These are phyloP conservation scores for Podargus strigoides DNA, from an alignment of 2,797 vertebrate genomes.

Conservation along the genomic window DNA sequence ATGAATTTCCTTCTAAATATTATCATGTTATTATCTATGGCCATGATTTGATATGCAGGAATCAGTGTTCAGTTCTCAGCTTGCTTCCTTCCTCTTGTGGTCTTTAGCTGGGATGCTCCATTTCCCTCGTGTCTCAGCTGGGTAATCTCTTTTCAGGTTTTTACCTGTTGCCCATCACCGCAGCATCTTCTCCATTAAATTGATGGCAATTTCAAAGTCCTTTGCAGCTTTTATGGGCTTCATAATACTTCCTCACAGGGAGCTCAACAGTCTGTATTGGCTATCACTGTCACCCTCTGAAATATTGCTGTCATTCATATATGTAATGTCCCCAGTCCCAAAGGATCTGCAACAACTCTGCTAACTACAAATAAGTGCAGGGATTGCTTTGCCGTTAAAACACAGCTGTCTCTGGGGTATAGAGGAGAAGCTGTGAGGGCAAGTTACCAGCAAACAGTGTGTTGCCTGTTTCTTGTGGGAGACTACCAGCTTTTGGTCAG, in stretches of 20 bases:
- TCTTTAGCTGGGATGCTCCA: not conserved
- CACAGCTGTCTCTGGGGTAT: not conserved
- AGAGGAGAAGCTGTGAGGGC: not conserved
- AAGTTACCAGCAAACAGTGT: not conserved
- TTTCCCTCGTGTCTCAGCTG: slow-evolving; percentile 3
- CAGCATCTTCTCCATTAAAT: slow-evolving; percentile 6
- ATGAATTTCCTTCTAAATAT: not conserved
- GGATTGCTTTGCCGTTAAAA: not conserved
- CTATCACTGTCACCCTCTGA: slow-evolving; percentile 46
- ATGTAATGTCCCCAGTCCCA: not conserved
- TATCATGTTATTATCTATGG: not conserved
- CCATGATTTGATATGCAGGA: not conserved
- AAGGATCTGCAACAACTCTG: not conserved
- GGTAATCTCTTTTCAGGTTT: slow-evolving; percentile 6
- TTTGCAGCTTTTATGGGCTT: slow-evolving; percentile 50
- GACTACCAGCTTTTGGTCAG: not conserved
- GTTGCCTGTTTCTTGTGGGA: not conserved
- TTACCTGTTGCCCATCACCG: not conserved
- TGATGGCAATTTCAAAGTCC: slow-evolving; percentile 47
- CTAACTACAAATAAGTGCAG: not conserved
- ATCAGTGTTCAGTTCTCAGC: not conserved
- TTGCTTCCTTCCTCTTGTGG: not conserved
- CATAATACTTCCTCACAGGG: slow-evolving; percentile 26
- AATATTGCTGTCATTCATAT: slow-evolving; percentile 46
- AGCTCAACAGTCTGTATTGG: slow-evolving; percentile 32